Evolutionary conservation across 2,113 vertebrate genomes (phyloP), one percentile per base, ranked within the genome.

Genomic region (Phalacrocorax brasilianus): DNA sequence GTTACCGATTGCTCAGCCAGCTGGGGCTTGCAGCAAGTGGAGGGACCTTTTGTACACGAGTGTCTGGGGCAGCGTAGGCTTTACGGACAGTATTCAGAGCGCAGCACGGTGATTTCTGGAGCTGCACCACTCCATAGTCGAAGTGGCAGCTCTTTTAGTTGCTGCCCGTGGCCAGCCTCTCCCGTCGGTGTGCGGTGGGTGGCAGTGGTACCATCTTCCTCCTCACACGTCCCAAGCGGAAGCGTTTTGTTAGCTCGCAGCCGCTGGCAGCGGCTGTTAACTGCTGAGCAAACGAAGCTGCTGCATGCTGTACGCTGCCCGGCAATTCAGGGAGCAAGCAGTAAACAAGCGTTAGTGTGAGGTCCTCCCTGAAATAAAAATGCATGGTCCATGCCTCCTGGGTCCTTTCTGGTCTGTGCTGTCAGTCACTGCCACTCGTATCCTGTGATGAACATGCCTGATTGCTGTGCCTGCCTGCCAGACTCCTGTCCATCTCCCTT

Each of bases 361-460:
- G 32, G 23, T 89, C 30, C 24, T 62, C 26, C 18, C 47, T 7
- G 2, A 65, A 65, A n/a, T 14, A 40, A 49, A 76, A n/a, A 20
- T 4, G 21, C 4, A 0, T 44, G 26, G 26, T 14, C 33, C 21
- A 11, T 12, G 44, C 12, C 53, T 67, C 30, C 63, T 38, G 40
- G 47, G 55, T 38, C 20, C 47, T 59, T 38, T 17, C 40, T 63
- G 56, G 40, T 53, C 40, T 14, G 28, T 40, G 53, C 71, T 45
- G 2, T 35, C 38, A 7, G 47, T 70, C 18, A 9, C 72, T 44
- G 72, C 49, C 27, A 7, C 27, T 45, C 2, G 0, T 23, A 12
- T 21, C 38, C 32, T 0, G 0, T 9, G 27, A 27, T 27, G 27
- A 18, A 40, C 33, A 19, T 5, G 0, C 20, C 28, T 1, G 12